phyloP scores from a whole-genome alignment of 2,797 vertebrate genomes.

The Syndactyla subalaris region DNA sequence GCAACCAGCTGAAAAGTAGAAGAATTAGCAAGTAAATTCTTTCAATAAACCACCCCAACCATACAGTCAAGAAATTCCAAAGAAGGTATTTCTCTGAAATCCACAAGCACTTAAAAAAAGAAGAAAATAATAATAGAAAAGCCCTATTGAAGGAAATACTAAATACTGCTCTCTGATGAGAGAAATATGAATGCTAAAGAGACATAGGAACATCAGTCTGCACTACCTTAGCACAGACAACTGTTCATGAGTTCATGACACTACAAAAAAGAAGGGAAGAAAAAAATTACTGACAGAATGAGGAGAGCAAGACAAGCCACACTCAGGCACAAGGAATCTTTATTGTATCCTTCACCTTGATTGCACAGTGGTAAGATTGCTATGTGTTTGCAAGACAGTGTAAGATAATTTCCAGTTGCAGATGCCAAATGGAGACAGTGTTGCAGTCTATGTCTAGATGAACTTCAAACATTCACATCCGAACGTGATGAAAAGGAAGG shows the following conservation, averaged over 20 bases:
- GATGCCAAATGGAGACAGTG: neutral
- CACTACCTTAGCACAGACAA: neutral
- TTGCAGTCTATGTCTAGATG: neutral
- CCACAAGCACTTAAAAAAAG: neutral
- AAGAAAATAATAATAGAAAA: neutral
- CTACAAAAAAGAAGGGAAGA: neutral
- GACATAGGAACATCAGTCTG: neutral
- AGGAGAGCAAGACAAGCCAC: neutral
- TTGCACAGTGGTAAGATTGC: neutral
- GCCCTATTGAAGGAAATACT: neutral
- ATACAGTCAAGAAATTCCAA: neutral
- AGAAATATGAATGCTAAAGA: neutral
- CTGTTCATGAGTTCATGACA: neutral
- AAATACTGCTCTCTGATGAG: neutral
- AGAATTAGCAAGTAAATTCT: neutral
- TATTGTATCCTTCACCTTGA: neutral
- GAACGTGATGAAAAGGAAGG: neutral
- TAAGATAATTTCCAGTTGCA: neutral
- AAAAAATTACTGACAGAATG: neutral
- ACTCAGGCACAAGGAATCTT: neutral
- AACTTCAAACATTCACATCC: neutral
- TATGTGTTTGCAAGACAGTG: neutral
- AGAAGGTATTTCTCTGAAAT: neutral
- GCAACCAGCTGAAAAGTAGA: neutral
- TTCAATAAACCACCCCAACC: neutral